These are phyloP conservation scores for Yponomeuta cagnagella DNA, from an alignment of 2,888 invertebrate species.

Conservation along the genomic window DNA sequence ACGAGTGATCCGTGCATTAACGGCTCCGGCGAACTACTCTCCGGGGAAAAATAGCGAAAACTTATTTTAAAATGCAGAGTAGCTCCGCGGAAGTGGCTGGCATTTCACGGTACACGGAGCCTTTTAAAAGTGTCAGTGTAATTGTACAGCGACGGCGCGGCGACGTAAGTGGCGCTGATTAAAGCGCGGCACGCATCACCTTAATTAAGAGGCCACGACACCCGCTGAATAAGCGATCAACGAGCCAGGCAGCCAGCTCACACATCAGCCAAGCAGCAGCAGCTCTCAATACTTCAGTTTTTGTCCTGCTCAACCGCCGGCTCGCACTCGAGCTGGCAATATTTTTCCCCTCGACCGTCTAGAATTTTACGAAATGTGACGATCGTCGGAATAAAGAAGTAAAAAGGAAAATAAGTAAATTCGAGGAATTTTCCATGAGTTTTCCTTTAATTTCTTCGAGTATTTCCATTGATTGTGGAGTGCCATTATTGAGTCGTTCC, in stretches of 20 bases:
- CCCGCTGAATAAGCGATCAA: slow-evolving; percentile 6
- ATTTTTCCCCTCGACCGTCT: background rate
- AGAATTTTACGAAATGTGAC: background rate
- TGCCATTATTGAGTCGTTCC: background rate
- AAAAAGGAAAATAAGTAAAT: background rate
- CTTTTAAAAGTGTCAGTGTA: slow-evolving; percentile 2
- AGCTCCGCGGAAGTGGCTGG: background rate
- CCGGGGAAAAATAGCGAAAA: background rate
- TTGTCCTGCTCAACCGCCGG: background rate
- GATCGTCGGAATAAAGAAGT: background rate
- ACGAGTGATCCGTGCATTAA: slow-evolving; percentile 2
- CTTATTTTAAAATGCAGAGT: background rate
- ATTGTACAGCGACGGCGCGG: slow-evolving; percentile 5
- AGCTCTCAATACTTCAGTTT: too few species aligned
- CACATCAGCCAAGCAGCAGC: background rate
- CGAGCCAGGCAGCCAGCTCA: background rate
- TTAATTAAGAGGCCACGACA: slow-evolving; percentile 14
- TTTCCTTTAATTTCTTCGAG: background rate
- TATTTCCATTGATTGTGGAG: background rate
- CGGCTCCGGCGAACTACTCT: background rate
- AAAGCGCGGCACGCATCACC: slow-evolving; percentile 12
- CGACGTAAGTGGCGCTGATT: slow-evolving; percentile 9
- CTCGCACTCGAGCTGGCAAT: background rate
- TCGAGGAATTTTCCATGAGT: background rate
- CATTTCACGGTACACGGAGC: background rate